These are phyloP conservation scores for Tachypleus tridentatus DNA, from an alignment of 1,140 invertebrate genomes.

Conservation along the genomic window DNA sequence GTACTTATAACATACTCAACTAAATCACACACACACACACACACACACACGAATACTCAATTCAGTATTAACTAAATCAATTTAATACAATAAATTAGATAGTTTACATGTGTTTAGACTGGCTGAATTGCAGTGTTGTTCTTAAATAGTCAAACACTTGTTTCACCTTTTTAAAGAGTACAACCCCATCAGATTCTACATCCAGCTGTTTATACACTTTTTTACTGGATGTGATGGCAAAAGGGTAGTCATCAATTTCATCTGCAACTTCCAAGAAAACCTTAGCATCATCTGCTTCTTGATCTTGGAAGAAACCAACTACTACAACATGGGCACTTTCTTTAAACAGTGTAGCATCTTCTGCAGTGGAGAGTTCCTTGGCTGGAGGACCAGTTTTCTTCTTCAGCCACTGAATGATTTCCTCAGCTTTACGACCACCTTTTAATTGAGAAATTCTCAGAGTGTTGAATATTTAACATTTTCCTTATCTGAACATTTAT, in stretches of 20 bases:
- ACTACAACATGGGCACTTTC: constrained; percentile 63
- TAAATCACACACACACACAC: too few species aligned
- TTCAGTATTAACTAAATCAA: too few species aligned
- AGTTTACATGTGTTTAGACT: too few species aligned
- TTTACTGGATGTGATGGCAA: constrained; percentile 66
- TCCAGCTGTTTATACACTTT: constrained; percentile 61
- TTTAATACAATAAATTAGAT: too few species aligned
- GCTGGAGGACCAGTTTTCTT: constrained; percentile 85
- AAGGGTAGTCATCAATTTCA: constrained; percentile 69
- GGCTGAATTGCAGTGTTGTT: too few species aligned
- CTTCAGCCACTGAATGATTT: constrained; percentile 83
- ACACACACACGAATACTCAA: too few species aligned
- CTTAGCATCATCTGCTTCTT: constrained; percentile 60
- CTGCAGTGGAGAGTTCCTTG: constrained; percentile 52
- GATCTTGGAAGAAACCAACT: constrained; percentile 89
- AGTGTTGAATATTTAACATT: too few species aligned
- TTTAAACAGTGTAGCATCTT: constrained; percentile 70
- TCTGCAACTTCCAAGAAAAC: constrained; percentile 64
- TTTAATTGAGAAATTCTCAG: too few species aligned
- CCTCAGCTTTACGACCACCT: constrained; percentile 64
- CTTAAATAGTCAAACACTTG: too few species aligned
- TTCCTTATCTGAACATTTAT: too few species aligned
- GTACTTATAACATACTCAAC: too few species aligned
- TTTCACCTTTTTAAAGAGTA: constrained; percentile 64
- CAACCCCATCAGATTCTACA: constrained; percentile 54